Base-by-base conservation (phyloP, 2,888 invertebrate species). In the Priocnemis perturbator region DNA sequence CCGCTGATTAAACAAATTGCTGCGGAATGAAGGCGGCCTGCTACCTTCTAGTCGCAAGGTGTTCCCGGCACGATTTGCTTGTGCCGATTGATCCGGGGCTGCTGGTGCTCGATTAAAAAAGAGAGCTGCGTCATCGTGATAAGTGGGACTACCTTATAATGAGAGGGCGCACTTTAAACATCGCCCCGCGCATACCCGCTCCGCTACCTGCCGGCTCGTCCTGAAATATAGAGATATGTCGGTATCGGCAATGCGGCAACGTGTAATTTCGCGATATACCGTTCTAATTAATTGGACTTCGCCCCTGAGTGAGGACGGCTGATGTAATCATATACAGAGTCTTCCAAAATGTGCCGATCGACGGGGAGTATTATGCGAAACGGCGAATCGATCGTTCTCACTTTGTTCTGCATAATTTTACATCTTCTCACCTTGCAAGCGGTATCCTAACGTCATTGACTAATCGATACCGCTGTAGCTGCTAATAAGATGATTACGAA, bases 91-190 rank as follows among this genome's bases (percentile, higher is more conserved):
- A 78, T 79, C 78, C 45, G 60, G 72, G 65, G 50, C 50, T 50
- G 50, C 50, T 19, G 50, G 67, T 67, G 64, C 21, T 59, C 76
- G 76, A 76, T 81, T 76, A 78, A 78, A 79, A 81, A 77, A 71
- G 69, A 69, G 60, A 69, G 63, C 78, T 67, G 67, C 74, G 69
- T 81, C 79, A 77, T 83, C 72, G 75, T 69, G 74, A 74, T 79
- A 75, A 82, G 78, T 77, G 69, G 67, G 67, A 71, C 75, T 78
- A 79, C 69, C 76, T 79, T 76, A 74, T 83, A 82, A 82, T 79
- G 72, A 82, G 78, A 75, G 76, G 72, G 76, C 73, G 70, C 78
- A 66, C 64, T 73, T 73, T 77, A 48, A 66, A 64, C 63, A 66
- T 58, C 67, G 67, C 45, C 21, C 15, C 56, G 50, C 20, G 20